Evolutionary conservation across 2,888 invertebrate species (phyloP), one percentile per base, ranked within the genome.

Genomic region (Parnassius orleans): DNA sequence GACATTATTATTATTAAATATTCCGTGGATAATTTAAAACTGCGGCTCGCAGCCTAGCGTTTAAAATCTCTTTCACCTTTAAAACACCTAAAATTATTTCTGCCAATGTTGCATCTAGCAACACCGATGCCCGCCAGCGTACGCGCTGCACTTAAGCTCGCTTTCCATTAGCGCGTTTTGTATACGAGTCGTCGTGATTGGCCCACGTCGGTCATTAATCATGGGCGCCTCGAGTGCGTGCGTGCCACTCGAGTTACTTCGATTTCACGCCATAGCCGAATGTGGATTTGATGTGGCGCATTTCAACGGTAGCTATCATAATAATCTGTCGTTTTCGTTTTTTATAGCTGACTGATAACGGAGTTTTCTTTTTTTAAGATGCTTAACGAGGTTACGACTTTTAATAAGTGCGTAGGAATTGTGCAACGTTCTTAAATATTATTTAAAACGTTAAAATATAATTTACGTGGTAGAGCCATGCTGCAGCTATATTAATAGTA

Each of bases 91-190:
- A 11, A 62, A 50, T 12, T 14, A 44, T 12, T 33, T 14, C 67
- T 51, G 61, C 60, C 65, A 54, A 56, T 24, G 54, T 14, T 14
- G 15, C 65, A 57, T 54, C 70, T 77, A 80, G 82, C 77, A 85
- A 86, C 81, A 76, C 74, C 66, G 66, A 69, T 57, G 75, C 78
- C 7, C 2, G 0, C 48, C 82, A 82, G 87, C 81, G 81, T 84
- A 76, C 78, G 86, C 87, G 87, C 84, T 79, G 74, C 73, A 75
- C 75, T 76, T 78, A 80, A 79, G 81, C 79, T 80, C 83, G 79
- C 71, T 80, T 86, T 89, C 89, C 89, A 90, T 89, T 90, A 90
- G 87, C 84, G 86, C 78, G 59, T 87, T 83, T 81, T 76, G 87
- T 88, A 80, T 89, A 88, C 88, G 90, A 87, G 81, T 75, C 72